Conservation (phyloP, 2,888 invertebrate genomes). For the Agelastica alni region DNA sequence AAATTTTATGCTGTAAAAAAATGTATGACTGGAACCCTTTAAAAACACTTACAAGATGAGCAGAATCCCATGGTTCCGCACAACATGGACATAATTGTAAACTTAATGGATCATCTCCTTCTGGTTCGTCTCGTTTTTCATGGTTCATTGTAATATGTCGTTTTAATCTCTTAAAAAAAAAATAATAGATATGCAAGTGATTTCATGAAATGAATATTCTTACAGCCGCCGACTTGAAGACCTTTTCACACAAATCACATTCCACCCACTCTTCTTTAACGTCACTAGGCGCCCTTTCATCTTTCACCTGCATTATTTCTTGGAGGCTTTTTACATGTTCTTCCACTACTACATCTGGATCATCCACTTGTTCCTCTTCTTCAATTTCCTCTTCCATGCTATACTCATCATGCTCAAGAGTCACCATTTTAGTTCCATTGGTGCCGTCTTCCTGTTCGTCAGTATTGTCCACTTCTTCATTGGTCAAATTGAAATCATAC, state of each 20-base stretch:
- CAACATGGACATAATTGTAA: conserved; percentile 62
- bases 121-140: conserved; percentile 37
- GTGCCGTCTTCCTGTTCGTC: conserved; percentile 8
- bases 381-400: conserved; percentile 2
- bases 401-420: no score
- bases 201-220: neutral
- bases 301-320: neutral
- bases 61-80: conserved; percentile 61
- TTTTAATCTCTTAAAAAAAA: conserved; percentile 52
- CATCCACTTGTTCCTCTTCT: neutral
- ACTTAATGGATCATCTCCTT: conserved; percentile 50
- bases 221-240: conserved; percentile 5
- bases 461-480: conserved; percentile 7
- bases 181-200: neutral
- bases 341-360: neutral
- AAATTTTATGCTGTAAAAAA: no score
- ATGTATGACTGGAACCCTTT: no score
- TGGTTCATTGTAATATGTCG: conserved; percentile 52
- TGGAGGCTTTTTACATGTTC: neutral
- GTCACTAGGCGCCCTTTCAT: neutral
- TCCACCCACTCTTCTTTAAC: neutral
- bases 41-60: conserved; percentile 60
- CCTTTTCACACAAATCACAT: conserved; percentile 8
- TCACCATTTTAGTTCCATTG: no score
- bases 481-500: no score